Evolutionary conservation across 2,888 invertebrate species (phyloP), one percentile per base, ranked within the genome.

Genomic region (Palloptera scutellata): DNA sequence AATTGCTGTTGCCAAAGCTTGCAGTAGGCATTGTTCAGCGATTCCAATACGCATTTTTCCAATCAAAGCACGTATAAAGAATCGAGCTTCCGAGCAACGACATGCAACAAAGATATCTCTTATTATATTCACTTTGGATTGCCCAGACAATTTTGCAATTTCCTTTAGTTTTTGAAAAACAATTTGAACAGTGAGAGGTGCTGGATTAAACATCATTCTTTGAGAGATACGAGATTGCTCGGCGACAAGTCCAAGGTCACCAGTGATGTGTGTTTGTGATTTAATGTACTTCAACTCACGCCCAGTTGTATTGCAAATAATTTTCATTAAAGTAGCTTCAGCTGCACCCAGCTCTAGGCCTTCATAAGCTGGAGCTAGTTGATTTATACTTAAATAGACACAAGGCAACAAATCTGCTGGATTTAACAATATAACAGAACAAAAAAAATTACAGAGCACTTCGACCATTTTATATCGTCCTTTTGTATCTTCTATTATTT

Each of bases 1-100:
- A 72, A 91, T 88, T 1, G 97, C 97, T 76, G 92, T 88, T 0
- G 96, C 96, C 58, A 99, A 84, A 11, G 99, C 97, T 84, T 94
- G 89, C 58, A 99, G 86, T 45, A 98, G 91, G 0, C 97, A 97
- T 85, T 98, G 97, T 81, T 99, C 99, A 0, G 98, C 99, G 67
- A 99, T 87, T 0, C 98, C 98, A 76, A 99, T 96, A 58, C 99
- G 89, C 66, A 99, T 87, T 86, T 98, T 99, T 41, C 98, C 98
- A 69, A 94, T 91, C 19, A 98, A 84, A 0, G 96, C 96, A 73
- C 98, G 86, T 63, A 97, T 94, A 15, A 98, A 87, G 83, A 92
- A 98, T 63, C 94, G 88, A 0, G 97, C 95, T 85, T 98, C 98
- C 0, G 90, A 90, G 69, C 91, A 88, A 58, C 93, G 89, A 82